phyloP scores from a whole-genome alignment of 2,888 invertebrate genomes.

The Rapana venosa region DNA sequence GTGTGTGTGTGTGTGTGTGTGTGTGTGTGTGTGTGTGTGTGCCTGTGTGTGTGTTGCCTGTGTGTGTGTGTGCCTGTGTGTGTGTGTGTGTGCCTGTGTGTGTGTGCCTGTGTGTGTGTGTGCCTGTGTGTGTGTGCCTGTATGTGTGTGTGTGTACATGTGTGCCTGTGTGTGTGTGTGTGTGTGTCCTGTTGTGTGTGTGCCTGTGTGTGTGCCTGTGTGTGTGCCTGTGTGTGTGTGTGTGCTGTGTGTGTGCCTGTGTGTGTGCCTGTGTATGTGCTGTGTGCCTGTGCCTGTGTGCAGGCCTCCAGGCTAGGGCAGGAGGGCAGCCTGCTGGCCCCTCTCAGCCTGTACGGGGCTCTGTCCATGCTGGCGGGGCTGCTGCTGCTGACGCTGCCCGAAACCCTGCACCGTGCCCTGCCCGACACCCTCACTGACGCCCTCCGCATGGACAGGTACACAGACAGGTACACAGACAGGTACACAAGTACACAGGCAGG shows the following conservation, averaged over 20 bases:
- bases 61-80: background rate
- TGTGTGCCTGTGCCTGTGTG: slow-evolving; percentile 21
- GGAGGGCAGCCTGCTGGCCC: background rate
- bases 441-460: too few relatives aligned
- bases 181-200: too few relatives aligned
- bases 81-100: background rate
- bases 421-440: slow-evolving; percentile 48
- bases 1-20: background rate
- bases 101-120: background rate
- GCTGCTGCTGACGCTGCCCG: background rate
- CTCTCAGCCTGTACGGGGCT: too few relatives aligned
- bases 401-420: slow-evolving; percentile 46
- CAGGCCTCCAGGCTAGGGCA: background rate
- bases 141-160: background rate
- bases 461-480: too few relatives aligned
- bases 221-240: background rate
- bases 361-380: background rate
- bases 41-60: background rate
- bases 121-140: background rate
- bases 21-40: background rate
- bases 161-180: slow-evolving; percentile 2
- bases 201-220: background rate
- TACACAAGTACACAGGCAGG: too few relatives aligned
- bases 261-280: slow-evolving; percentile 16
- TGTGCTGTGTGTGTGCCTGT: background rate